Conservation (phyloP, 2,797 vertebrate species). For the Urocyon cinereoargenteus region DNA sequence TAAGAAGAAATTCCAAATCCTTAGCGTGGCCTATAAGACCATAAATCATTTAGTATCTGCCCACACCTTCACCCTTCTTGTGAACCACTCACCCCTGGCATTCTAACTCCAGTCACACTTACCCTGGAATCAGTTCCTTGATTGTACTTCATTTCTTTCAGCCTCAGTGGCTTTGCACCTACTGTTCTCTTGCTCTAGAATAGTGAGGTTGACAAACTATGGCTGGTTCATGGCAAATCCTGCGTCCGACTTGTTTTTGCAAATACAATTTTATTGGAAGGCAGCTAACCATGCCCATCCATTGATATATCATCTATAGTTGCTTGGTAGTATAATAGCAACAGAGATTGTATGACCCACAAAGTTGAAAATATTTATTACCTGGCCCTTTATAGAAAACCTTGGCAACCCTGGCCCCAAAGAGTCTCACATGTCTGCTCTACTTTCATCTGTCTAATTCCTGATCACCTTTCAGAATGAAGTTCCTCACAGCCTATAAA, state of each 20-base stretch:
- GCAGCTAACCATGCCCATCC: neutral
- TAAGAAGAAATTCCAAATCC: neutral
- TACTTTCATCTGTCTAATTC: neutral
- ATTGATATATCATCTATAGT: neutral
- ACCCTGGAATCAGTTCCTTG: neutral
- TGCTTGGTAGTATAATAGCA: neutral
- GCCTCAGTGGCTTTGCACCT: neutral
- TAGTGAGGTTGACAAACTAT: neutral
- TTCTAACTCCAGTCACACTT: neutral
- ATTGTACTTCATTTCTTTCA: neutral
- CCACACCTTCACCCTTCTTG: neutral
- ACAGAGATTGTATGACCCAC: neutral
- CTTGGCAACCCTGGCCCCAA: neutral
- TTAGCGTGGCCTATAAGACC: neutral
- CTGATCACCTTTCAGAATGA: neutral
- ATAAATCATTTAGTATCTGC: neutral
- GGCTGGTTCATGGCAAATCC: neutral
- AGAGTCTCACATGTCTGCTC: neutral
- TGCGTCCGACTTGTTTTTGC: neutral
- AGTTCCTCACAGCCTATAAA: neutral
- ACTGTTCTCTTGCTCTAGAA: neutral
- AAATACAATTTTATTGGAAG: neutral
- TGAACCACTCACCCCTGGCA: neutral
- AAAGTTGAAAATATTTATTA: conserved; percentile 12
- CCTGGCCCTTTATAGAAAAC: conserved; percentile 2